Evolutionary conservation across 2,113 vertebrate genomes (phyloP), one percentile per base, ranked within the genome.

Genomic region (Notarius quadriscutis): DNA sequence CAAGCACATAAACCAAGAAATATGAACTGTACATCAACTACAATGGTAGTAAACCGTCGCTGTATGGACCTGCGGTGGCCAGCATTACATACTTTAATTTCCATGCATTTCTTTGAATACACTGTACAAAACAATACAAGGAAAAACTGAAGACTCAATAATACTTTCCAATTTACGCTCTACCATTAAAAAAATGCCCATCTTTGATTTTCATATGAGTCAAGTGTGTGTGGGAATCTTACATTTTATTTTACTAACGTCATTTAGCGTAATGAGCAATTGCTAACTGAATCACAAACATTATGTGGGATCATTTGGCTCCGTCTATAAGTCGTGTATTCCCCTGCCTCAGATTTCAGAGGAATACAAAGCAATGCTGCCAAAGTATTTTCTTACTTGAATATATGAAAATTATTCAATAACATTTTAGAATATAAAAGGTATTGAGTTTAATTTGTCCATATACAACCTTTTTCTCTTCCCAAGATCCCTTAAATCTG

Each of bases 251-350:
- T 83, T n/a, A 71, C 22, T 63, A 74, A 53, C 50, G n/a, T 22
- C 57, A 53, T 48, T 78, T 62, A 34, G 55, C 2, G 11, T 48
- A 18, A 78, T 41, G n/a, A 58, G 15, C 34, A 30, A 15, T 25
- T 51, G 30, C 69, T 48, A 74, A 57, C 75, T 57, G 22, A 86
- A 78, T 86, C 58, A 65, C n/a, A 77, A 85, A 63, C 8, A 5
- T 48, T 51, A 20, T 34, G 25, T 60, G 4, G 22, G 22, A 20
- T 74, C 7, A 48, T 74, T 53, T 51, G 20, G 9, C 48, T 75
- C 72, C 50, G 71, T 7, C n/a, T 20, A 48, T 50, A 60, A 41
- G 7, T 84, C 2, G 71, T 14, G 72, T 25, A 12, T 7, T 34
- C n/a, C 12, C 80, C 15, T 57, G 25, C 17, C 67, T 75, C 41